These are phyloP conservation scores for Diorhabda carinulata DNA, from an alignment of 1,140 invertebrate genomes.

Conservation along the genomic window DNA sequence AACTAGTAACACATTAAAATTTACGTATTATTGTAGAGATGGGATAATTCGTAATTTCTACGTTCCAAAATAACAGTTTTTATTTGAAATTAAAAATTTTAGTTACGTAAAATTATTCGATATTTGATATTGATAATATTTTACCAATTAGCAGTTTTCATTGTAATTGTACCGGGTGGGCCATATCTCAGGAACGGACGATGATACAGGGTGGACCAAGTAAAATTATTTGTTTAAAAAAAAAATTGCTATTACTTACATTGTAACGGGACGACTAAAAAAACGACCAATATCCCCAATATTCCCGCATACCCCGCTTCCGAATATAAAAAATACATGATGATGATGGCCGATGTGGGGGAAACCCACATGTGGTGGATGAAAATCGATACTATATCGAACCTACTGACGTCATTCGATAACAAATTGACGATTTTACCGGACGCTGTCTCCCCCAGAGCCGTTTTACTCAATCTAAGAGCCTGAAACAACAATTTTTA, in stretches of 20 bases:
- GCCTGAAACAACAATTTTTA: slow-evolving; percentile 44
- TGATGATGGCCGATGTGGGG: slow-evolving; percentile 60
- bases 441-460: slow-evolving; percentile 71
- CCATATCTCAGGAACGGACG: too few species aligned
- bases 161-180: too few species aligned
- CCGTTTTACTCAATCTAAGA: slow-evolving; percentile 58
- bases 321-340: slow-evolving; percentile 60
- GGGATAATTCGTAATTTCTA: too few species aligned
- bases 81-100: too few species aligned
- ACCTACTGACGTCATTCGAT: slow-evolving; percentile 72
- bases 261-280: slow-evolving; percentile 72
- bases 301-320: slow-evolving; percentile 63
- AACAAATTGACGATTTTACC: slow-evolving; percentile 83
- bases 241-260: slow-evolving; percentile 45
- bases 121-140: too few species aligned
- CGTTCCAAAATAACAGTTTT: too few species aligned
- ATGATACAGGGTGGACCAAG: too few species aligned
- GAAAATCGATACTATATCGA: slow-evolving; percentile 58
- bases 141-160: too few species aligned
- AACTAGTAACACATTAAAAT: too few species aligned
- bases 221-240: neutral
- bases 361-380: slow-evolving; percentile 63
- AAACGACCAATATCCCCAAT: slow-evolving; percentile 64
- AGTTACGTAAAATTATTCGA: too few species aligned
- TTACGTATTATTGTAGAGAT: too few species aligned